phyloP scores from a whole-genome alignment of 2,797 vertebrate genomes.

The Muraenolepis orangiensis region DNA sequence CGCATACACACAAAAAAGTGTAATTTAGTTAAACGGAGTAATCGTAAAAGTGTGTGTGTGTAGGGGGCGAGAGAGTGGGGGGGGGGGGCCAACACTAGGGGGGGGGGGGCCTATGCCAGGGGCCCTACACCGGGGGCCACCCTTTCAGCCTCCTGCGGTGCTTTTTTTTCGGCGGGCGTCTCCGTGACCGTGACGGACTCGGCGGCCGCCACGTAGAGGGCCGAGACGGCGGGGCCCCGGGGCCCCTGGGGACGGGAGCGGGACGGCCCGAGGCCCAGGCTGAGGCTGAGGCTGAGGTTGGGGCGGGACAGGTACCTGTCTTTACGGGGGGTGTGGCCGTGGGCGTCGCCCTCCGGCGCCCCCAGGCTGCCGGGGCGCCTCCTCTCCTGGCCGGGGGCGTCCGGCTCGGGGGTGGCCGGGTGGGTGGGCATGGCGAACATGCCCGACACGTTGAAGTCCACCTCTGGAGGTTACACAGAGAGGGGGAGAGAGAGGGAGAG shows the following conservation, averaged over 20 bases:
- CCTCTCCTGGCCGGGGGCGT: conserved; percentile 79
- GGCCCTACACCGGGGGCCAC: conserved; percentile 10
- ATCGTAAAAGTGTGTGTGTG: not conserved
- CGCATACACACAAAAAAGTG: conserved; percentile 41
- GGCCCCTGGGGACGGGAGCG: conserved; percentile 69
- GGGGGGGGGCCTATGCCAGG: not conserved
- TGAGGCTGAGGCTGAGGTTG: conserved; percentile 63
- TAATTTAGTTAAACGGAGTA: conserved; percentile 27
- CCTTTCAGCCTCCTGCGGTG: conserved; percentile 41
- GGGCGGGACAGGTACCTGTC: conserved; percentile 86
- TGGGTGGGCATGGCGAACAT: conserved; percentile 82
- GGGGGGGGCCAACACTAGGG: not conserved
- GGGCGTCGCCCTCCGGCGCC: conserved; percentile 84
- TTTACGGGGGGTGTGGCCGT: conserved; percentile 88
- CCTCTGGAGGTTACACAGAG: conserved; percentile 66
- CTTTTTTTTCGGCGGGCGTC: conserved; percentile 65
- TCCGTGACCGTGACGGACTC: conserved; percentile 76
- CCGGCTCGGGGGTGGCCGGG: conserved; percentile 74
- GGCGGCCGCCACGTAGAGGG: conserved; percentile 75
- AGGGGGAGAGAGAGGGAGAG: not conserved
- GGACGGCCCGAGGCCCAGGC: conserved; percentile 63
- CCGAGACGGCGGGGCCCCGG: conserved; percentile 63
- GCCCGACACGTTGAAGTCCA: conserved; percentile 97
- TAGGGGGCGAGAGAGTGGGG: not conserved
- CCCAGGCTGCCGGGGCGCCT: conserved; percentile 87